These are phyloP conservation scores for Sebastes diaconus DNA, from an alignment of 2,797 vertebrate species.

Conservation along the genomic window DNA sequence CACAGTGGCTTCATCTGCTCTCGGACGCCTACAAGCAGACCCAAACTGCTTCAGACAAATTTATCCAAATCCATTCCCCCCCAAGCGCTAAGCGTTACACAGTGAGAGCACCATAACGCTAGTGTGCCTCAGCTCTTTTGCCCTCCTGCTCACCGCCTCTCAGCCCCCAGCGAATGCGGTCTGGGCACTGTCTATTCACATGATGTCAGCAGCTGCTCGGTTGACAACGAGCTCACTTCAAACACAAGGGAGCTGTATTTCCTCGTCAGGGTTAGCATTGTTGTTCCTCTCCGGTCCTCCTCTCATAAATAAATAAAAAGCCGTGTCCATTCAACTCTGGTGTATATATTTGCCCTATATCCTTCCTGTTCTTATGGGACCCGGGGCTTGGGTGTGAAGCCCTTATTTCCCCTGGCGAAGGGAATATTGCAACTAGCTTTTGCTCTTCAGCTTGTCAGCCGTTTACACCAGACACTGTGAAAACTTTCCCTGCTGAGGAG, in stretches of 20 bases:
- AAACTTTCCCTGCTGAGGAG: constrained; percentile 10
- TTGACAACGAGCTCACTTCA: constrained; percentile 54
- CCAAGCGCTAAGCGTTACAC: constrained; percentile 16
- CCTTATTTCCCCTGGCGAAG: constrained; percentile 57
- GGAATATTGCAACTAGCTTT: constrained; percentile 29
- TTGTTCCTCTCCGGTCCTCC: constrained; percentile 53
- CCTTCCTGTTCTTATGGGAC: constrained; percentile 66
- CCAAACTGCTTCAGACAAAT: constrained; percentile 34
- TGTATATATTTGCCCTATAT: constrained; percentile 39
- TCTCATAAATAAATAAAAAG: constrained; percentile 70
- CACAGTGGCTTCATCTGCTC: constrained; percentile 16
- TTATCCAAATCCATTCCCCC: constrained; percentile 31
- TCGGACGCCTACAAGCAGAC: not conserved
- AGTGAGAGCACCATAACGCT: constrained; percentile 1
- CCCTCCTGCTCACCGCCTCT: constrained; percentile 43
- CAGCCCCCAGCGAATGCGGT: constrained; percentile 45
- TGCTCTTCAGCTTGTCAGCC: constrained; percentile 7
- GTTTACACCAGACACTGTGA: constrained; percentile 16
- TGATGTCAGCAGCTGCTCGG: constrained; percentile 69
- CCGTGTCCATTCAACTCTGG: constrained; percentile 37
- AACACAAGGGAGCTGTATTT: constrained; percentile 70
- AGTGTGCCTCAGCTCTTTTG: constrained; percentile 21
- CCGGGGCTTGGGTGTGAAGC: constrained; percentile 33
- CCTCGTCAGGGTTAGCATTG: constrained; percentile 56
- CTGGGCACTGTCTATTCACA: constrained; percentile 60